Evolutionary conservation across 2,113 vertebrate species (phyloP), one percentile per base, ranked within the genome.

Genomic region (Pardalotus punctatus): DNA sequence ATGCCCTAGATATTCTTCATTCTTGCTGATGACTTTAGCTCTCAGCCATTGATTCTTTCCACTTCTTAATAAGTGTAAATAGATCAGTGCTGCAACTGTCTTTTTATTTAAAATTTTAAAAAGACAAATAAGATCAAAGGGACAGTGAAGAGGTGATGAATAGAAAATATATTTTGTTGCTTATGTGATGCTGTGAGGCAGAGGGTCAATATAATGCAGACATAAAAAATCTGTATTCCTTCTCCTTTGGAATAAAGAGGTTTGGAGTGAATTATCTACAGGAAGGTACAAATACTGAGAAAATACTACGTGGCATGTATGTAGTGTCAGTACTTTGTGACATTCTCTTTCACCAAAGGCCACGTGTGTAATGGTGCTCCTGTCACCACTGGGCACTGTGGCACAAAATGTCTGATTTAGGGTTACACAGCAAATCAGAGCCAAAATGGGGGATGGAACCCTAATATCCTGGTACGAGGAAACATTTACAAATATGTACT

Each of bases 1-100:
- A 51, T 97, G 98, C 70, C 97, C 97, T 97, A 98, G 94, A 97
- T 98, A 97, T 88, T 91, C 77, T 92, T 86, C 83, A 92, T 92
- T 94, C 82, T 79, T 92, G 42, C 76, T 87, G 90, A 91, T 94
- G 76, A 72, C 73, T 94, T 86, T 91, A 88, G 61, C 62, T 93
- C 86, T 97, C 70, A 83, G 70, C 76, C 93, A 93, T 85, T 96
- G 96, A 91, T 93, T 96, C 60, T 82, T 86, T 93, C 54, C 22
- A 64, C 24, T 81, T 86, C 81, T 89, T 96, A 96, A 95, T 97
- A 92, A 93, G 84, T 95, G 42, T 92, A 96, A 95, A 95, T n/a
- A 78, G 90, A 90, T 80, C 88, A 91, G 50, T 35, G 70, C 45
- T 81, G 73, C 69, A 95, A 79, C 33, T 43, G 27, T 64, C 43